A percentile compares a stretch with the other conserved stretches of the same genome.
Conservation (phyloP, 2,797 vertebrate species). For the Halcyon smyrnensis region DNA sequence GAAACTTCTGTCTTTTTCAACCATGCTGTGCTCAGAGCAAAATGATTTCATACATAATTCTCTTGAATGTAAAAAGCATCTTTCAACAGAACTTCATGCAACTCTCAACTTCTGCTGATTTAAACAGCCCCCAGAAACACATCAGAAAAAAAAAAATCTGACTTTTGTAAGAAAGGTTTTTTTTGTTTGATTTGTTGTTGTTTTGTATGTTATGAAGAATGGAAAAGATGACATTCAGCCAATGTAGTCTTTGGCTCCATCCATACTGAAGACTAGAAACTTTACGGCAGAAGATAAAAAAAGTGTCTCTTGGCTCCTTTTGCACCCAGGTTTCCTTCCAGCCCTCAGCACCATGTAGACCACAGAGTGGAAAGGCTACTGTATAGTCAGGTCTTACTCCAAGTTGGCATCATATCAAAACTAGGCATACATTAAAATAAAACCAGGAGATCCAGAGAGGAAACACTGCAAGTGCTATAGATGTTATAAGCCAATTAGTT, state of each 20-base stretch:
- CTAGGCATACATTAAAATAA: not conserved
- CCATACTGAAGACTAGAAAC: not conserved
- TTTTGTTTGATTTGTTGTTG: not conserved
- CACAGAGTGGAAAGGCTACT: not conserved
- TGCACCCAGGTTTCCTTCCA: not conserved
- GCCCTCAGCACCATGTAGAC: accelerated
- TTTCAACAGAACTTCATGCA: not conserved
- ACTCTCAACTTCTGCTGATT: not conserved
- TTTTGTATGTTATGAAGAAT: not conserved
- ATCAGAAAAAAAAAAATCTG: not conserved
- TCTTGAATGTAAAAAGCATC: not conserved
- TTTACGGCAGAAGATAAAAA: not conserved
- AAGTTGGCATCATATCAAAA: not conserved
- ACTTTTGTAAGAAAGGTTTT: not conserved
- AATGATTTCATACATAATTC: not conserved
- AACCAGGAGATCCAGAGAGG: not conserved
- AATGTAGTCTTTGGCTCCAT: not conserved
- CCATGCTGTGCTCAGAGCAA: not conserved
- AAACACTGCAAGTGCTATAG: not conserved
- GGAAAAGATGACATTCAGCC: not conserved
- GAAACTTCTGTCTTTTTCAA: not conserved
- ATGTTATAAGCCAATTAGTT: not conserved
- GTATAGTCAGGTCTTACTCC: not conserved
- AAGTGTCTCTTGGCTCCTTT: not conserved
- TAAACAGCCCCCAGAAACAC: not conserved